Base-by-base conservation (phyloP, 2,113 vertebrate species). In the Sceloporus undulatus region DNA sequence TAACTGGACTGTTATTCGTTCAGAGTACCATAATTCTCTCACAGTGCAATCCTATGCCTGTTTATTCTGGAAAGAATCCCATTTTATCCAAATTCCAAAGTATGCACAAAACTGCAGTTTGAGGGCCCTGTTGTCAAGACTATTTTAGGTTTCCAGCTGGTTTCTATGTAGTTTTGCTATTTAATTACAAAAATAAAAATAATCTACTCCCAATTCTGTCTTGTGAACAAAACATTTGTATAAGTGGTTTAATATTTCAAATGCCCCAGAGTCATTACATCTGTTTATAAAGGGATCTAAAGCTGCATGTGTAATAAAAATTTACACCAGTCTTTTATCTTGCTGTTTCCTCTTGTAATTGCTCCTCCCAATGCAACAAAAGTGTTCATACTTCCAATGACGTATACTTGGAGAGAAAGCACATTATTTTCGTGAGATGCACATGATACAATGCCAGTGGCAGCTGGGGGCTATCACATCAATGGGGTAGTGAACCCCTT, bases 191-290 rank as follows among this genome's bases (percentile, higher is more conserved):
- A 68, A 27, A 68, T 52, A 85, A 83, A 77, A 5, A 68, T 68
- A 70, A 85, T 48, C 9, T 9, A 25, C 48, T 86, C 75, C 85
- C 85, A 70, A 70, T 34, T 79, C 70, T 75, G 70, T 74, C 27
- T 68, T 68, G 19, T 68, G 29, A 14, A 62, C 23, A 85, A 85
- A 85, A 40, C 38, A 62, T 65, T 42, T 65, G 38, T 25, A 73
- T 42, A 76, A 27, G 38, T 77, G 21, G n/a, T 76, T 86, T 78
- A 52, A 78, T 86, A 68, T 78, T 86, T 78, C 75, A 78, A 77
- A 66, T 78, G 40, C 75, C 75, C 59, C 42, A 5, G 9, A 86
- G 85, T 68, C 75, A 79, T 79, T 78, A 68, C 76, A 70, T 42
- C 11, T 68, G 62, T 2, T 52, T 86, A 27, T 78, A 86, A 86